Percentiles rank a stretch among this genome's conserved stretches.
Evolutionary conservation across 1,140 invertebrate genomes (phyloP).

Genomic region (Hylaeus anthracinus): DNA sequence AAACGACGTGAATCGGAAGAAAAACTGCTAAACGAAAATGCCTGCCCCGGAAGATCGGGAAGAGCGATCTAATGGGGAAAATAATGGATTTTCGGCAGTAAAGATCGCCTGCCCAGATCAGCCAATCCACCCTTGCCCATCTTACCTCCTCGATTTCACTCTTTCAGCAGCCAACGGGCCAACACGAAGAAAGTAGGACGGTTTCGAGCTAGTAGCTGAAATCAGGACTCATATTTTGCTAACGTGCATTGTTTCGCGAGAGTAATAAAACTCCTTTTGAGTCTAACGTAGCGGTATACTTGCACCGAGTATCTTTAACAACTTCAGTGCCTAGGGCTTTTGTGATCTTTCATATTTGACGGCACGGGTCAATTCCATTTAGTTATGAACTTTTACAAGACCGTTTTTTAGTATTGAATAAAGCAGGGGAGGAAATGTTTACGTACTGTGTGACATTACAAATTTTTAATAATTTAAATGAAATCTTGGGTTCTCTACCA

Average conservation of each 20-base stretch:
- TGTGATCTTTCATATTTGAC: no score
- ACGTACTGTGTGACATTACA: no score
- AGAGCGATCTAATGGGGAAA: constrained; percentile 79
- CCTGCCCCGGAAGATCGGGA: constrained; percentile 71
- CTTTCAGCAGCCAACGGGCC: constrained; percentile 18
- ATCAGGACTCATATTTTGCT: neutral
- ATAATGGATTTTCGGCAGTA: constrained; percentile 81
- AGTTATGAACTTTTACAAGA: no score
- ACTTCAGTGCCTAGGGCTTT: no score
- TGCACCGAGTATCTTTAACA: no score
- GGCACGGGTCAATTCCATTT: no score
- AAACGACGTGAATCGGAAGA: constrained; percentile 79
- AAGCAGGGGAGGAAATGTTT: no score
- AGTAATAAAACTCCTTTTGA: neutral
- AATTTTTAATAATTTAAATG: no score
- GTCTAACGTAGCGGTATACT: no score
- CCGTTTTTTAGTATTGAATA: no score
- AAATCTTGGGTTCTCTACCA: no score
- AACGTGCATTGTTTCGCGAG: neutral
- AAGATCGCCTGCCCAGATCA: constrained; percentile 77
- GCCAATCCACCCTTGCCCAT: constrained; percentile 61
- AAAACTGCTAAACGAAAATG: constrained; percentile 82
- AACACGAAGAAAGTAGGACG: neutral
- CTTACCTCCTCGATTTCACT: constrained; percentile 45
- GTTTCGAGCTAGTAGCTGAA: neutral